Base-by-base conservation (phyloP, 2,113 vertebrate species). In the Lepisosteus osseus region DNA sequence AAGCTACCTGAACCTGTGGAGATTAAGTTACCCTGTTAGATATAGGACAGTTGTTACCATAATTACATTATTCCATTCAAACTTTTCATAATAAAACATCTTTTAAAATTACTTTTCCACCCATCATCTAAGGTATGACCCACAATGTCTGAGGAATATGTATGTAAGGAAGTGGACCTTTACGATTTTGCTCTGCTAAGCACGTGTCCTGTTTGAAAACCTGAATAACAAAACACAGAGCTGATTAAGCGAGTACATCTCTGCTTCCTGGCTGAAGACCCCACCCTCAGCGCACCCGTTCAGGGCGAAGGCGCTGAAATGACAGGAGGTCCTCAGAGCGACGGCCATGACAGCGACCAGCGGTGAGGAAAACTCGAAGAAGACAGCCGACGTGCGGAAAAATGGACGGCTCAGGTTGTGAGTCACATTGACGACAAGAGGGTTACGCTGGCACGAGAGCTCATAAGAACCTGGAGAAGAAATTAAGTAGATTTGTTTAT, bases 371-470 rank as follows among this genome's bases (percentile, higher is more conserved):
- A 98, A 91, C 78, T 93, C 92, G 71, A 99, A 85, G 76, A 95
- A 81, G 59, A 94, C 81, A 0, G 94, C 92, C 17, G 86, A 69
- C 0, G 86, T 90, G 61, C 54, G 78, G 76, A 82, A 85, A 73
- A 88, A 80, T 0, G 86, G 84, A 3, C 79, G 63, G 13, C 89
- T 85, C 4, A 84, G 83, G 79, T 90, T 85, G 0, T 80, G 87
- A 69, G 88, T 93, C 80, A 94, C 82, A 0, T 93, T 94, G 68
- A 97, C 83, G 79, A 95, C 65, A 65, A 97, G 80, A 0, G 97
- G 97, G 77, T 95, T 98, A 67, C 83, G 88, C 61, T 92, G 89
- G 74, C 97, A 99, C 0, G 94, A 97, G 71, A 99, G 84, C 76
- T 93, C 88, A 0, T 95, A 80, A 0, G 80, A 87, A 72, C 95